Conservation (phyloP, 2,797 vertebrate species). For the Coluber constrictor region DNA sequence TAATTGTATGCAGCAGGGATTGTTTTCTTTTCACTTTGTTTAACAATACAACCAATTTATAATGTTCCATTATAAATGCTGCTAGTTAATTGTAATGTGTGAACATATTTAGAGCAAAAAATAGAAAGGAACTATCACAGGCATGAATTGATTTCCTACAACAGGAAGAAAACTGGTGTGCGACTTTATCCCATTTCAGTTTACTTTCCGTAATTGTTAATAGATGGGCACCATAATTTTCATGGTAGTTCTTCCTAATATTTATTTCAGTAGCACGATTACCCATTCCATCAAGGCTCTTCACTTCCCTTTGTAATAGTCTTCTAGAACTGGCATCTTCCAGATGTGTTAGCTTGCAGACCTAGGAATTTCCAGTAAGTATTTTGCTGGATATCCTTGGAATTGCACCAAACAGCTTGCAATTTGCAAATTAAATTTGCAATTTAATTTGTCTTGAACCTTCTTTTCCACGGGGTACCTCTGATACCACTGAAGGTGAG, state of each 20-base stretch:
- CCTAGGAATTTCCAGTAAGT: not conserved
- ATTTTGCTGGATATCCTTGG: not conserved
- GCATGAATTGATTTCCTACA: not conserved
- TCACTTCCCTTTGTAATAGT: not conserved
- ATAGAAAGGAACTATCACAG: not conserved
- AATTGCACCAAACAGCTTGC: not conserved
- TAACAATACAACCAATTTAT: conserved; percentile 17
- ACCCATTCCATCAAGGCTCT: not conserved
- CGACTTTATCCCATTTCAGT: not conserved
- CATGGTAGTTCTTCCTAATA: not conserved
- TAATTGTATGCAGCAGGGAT: not conserved
- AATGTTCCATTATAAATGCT: conserved; percentile 18
- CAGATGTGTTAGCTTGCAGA: not conserved
- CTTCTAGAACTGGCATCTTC: not conserved
- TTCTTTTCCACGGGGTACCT: not conserved
- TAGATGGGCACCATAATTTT: not conserved
- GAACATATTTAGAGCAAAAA: conserved; percentile 13
- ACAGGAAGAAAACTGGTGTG: not conserved
- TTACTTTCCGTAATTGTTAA: not conserved
- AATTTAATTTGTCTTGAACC: not conserved
- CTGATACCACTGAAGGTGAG: not conserved
- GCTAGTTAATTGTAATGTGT: conserved; percentile 49
- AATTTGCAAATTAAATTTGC: not conserved
- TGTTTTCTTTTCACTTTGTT: conserved; percentile 4
- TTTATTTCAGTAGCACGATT: too few relatives aligned